Percentiles rank a stretch among this genome's conserved stretches.
These are phyloP conservation scores for Glomeris maerens DNA, from an alignment of 1,140 invertebrate species.

Conservation along the genomic window DNA sequence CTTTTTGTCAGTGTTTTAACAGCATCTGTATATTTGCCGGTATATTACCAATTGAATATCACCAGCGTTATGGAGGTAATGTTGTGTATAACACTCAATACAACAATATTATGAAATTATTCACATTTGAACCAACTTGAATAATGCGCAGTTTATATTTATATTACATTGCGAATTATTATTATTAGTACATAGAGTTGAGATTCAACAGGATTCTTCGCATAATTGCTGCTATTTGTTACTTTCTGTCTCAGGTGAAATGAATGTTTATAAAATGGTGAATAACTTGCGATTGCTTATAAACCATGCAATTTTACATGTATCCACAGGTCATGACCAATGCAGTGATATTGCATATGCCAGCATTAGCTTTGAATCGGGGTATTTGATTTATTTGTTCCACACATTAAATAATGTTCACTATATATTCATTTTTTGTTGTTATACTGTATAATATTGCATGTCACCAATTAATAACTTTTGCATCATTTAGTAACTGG, in stretches of 20 bases:
- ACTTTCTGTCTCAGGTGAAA: neutral
- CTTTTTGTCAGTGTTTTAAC: neutral
- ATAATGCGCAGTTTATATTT: too few species aligned
- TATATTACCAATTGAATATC: neutral
- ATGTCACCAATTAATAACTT: too few species aligned
- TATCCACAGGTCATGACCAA: slow-evolving; percentile 27
- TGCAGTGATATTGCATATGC: slow-evolving; percentile 33
- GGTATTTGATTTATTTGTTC: slow-evolving; percentile 19
- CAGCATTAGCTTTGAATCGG: slow-evolving; percentile 31
- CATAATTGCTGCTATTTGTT: neutral
- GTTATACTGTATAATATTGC: too few species aligned
- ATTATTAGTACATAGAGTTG: slow-evolving; percentile 16
- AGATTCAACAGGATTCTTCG: slow-evolving; percentile 13
- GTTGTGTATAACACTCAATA: neutral
- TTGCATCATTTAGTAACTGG: neutral
- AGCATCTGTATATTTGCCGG: neutral
- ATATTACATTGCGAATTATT: neutral
- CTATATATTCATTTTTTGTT: neutral
- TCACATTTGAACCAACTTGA: too few species aligned
- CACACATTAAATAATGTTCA: neutral
- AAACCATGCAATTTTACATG: too few species aligned
- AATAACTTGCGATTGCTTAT: neutral
- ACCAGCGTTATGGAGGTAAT: neutral
- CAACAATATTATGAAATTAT: neutral
- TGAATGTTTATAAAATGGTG: neutral